Percentiles rank a stretch among this genome's conserved stretches.
Conservation (phyloP, 2,888 invertebrate species). For the Ophraella communa region DNA sequence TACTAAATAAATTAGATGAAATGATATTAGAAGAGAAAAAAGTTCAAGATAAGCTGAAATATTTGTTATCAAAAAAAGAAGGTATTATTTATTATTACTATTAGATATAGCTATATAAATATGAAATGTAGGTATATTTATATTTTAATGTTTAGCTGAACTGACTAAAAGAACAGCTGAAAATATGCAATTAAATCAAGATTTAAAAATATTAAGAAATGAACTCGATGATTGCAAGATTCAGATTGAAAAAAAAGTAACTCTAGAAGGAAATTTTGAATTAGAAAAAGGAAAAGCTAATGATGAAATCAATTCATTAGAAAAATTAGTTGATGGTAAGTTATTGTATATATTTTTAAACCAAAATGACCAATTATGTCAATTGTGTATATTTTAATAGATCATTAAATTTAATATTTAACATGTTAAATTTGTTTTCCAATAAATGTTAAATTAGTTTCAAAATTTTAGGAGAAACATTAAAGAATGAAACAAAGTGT, state of each 20-base stretch:
- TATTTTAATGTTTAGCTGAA: conserved; percentile 63
- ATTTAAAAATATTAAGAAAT: conserved; percentile 63
- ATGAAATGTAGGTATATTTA: no score
- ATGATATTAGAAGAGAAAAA: conserved; percentile 68
- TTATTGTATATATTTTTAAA: no score
- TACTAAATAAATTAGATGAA: conserved; percentile 45
- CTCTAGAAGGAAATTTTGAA: conserved; percentile 72
- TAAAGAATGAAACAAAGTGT: no score
- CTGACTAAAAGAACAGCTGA: conserved; percentile 67
- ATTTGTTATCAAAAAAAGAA: conserved; percentile 92
- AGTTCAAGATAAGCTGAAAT: conserved; percentile 89
- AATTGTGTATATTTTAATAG: no score
- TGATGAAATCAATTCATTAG: conserved; percentile 84
- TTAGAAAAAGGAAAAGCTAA: conserved; percentile 69
- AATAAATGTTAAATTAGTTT: no score
- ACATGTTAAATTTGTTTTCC: no score
- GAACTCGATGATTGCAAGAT: conserved; percentile 75
- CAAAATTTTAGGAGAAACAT: no score
- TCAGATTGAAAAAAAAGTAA: conserved; percentile 72
- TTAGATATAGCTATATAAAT: no score
- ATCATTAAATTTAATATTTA: no score
- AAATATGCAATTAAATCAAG: conserved; percentile 62
- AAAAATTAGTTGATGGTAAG: conserved; percentile 82
- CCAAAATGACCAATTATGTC: no score
- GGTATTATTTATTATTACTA: no score